Evolutionary conservation across 1,140 invertebrate species (phyloP).

Genomic region (Drosophila cardini): DNA sequence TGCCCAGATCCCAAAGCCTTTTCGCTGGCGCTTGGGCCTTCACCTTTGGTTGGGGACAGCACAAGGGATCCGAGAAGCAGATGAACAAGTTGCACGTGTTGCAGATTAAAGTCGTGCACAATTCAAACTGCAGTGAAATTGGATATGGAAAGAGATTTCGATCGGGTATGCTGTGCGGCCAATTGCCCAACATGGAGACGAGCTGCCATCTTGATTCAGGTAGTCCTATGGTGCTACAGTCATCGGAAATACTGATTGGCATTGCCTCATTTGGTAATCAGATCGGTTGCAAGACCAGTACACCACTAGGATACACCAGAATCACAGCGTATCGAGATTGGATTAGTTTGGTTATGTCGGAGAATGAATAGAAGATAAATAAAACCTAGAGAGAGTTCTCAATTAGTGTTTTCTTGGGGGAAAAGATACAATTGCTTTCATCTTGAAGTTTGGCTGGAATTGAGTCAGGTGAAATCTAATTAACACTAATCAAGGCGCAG

Average conservation of each 20-base stretch:
- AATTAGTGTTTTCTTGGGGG: constrained; percentile 4
- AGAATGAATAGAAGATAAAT: constrained; percentile 1
- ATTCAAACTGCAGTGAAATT: background rate
- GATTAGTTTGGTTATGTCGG: constrained; percentile 21
- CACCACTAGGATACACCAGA: constrained; percentile 27
- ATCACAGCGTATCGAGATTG: constrained; percentile 20
- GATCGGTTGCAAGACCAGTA: constrained; percentile 8
- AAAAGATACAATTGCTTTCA: constrained; percentile 8
- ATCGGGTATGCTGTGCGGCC: constrained; percentile 18
- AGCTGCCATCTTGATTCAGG: constrained; percentile 42
- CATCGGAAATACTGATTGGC: constrained; percentile 1
- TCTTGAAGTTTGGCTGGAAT: constrained; percentile 10
- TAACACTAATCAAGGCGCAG: constrained; percentile 74
- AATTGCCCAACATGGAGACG: constrained; percentile 13
- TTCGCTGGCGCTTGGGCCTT: background rate
- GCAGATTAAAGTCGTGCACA: constrained; percentile 11
- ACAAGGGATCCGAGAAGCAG: background rate
- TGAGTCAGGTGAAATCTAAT: constrained; percentile 70
- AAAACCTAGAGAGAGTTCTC: background rate
- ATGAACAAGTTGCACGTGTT: constrained; percentile 13
- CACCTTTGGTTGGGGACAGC: constrained; percentile 40
- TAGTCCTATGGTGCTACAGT: constrained; percentile 33
- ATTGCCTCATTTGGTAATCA: constrained; percentile 39
- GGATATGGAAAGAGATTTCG: constrained; percentile 22
- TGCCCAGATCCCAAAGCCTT: background rate